Evolutionary conservation across 92 coral and sea anemone genomes (phyloP), one percentile per base, ranked within the genome.

Genomic region (Diadumene lineata): DNA sequence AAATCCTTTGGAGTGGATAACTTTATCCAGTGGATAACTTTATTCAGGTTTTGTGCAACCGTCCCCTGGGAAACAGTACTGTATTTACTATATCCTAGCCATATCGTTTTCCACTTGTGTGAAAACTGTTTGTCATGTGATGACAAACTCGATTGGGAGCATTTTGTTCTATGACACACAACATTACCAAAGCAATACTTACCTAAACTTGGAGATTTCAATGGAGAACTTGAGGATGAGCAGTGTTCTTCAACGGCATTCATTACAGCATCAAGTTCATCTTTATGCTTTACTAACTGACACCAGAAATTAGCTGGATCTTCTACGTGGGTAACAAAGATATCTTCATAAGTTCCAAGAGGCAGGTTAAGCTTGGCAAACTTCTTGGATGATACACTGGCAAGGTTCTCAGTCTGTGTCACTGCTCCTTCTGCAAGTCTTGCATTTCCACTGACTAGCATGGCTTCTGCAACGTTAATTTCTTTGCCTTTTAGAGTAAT

Each of bases 261-360:
- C 98, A 92, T 94, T 17, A 94, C 56, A 0, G 73, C 34, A 23
- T 92, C 94, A 33, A 94, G 92, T 24, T 94, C 89, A 23, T 71
- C 69, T 2, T 66, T 57, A 50, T 88, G 83, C 55, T 84, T 81
- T 27, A 64, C 56, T 33, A 92, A 83, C 79, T 94, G 98, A 70
- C 98, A 94, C 98, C 98, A 94, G 73, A 94, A 94, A 62, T 68
- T 66, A 24, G 85, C 89, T 23, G 97, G 96, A 68, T 85, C 81
- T 21, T 94, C 96, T 63, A 80, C 79, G 68, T 88, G 85, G 32
- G 89, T 86, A 15, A 94, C 93, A 57, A 86, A 66, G 50, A 94
- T 87, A 83, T 94, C 98, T 70, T 88, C 92, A 73, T 92, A 94
- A 31, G 76, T 87, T 24, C 97, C 97, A 46, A 89, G 58, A 23